Base-by-base conservation (phyloP, 2,797 vertebrate genomes). In the Ctenochaetus hawaiiensis region DNA sequence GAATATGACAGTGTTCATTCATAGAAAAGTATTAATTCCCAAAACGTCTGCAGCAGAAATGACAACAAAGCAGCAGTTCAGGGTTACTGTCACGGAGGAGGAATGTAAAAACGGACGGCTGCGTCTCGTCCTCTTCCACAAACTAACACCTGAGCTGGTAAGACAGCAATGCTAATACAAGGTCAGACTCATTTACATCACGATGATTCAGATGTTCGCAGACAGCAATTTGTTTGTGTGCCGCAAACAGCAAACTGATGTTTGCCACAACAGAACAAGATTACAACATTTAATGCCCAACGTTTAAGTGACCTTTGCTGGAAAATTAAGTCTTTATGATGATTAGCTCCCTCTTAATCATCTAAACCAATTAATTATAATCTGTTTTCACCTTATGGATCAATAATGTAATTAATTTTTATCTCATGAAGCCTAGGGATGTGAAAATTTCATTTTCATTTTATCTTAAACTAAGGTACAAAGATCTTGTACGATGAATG, bases 141-240 rank as follows among this genome's bases (percentile, higher is more conserved):
- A 34, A 41, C 18, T 16, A 43, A 34, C 53, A 70, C 71, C 57
- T 69, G 56, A 69, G 59, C 72, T 34, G 2, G 1, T 23, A 2
- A 69, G 69, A 77, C 80, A 73, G 56, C 48, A 20, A 77, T 18
- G 64, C 16, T 84, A 48, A 84, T 57, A 57, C 63, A 52, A 8
- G 12, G 69, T 84, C 76, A 64, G 17, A 54, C 68, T 30, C 1
- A 80, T 78, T 86, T 65, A 72, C 72, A 86, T 84, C 69, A 79
- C 53, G 61, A 12, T 77, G 77, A 84, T 18, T 47, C 66, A 65
- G 37, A 74, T 26, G 0, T 13, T 17, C 16, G 10, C 16, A 37
- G 67, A 72, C 67, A 37, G 60, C 34, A 12, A 52, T 63, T 63
- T 71, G 67, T 45, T 72, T 65, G 48, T 59, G 54, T 5, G 26